Evolutionary conservation across 2,113 vertebrate species (phyloP), one percentile per base, ranked within the genome.

Genomic region (Bujurquina vittata): DNA sequence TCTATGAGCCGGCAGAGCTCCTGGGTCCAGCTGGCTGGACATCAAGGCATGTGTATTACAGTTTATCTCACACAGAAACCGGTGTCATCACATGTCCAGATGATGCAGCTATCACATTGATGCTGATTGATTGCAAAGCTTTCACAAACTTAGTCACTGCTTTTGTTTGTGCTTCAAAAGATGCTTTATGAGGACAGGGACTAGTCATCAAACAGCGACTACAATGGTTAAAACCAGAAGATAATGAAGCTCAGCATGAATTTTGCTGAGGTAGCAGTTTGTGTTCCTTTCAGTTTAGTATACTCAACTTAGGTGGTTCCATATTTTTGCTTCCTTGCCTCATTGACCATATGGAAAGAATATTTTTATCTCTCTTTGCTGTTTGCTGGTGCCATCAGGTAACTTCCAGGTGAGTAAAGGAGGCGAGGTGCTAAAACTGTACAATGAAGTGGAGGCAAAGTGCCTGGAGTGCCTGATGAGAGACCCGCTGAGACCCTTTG

Each of bases 21-120:
- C 84, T 97, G 96, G 96, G 94, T 96, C 55, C 96, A 96, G 85
- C 91, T 97, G 77, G 96, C 95, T 67, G 96, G 96, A 65, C 96
- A 97, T 84, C 94, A 95, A 96, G 96, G 96, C 92, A 93, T 40
- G 91, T 90, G 58, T 83, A 17, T 74, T 49, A 58, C 52, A 15
- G 4, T 75, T 69, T 35, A 81, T 26, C 17, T 11, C 46, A 52
- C 63, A 62, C 56, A 84, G 3, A 75, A 31, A 56, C 52, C 33
- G 18, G 26, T 15, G 17, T 67, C 33, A 80, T 56, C 6, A 72
- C 9, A n/a, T 59, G 6, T 65, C 2, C 7, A 57, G 26, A 46
- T 54, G 2, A 62, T 11, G 8, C 11, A 4, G 43, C 23, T n/a
- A 54, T n/a, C 4, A 72, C 23, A 52, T 8, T 72, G 26, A 14